phyloP scores from a whole-genome alignment of 2,113 vertebrate species.

The Camelus dromedarius region DNA sequence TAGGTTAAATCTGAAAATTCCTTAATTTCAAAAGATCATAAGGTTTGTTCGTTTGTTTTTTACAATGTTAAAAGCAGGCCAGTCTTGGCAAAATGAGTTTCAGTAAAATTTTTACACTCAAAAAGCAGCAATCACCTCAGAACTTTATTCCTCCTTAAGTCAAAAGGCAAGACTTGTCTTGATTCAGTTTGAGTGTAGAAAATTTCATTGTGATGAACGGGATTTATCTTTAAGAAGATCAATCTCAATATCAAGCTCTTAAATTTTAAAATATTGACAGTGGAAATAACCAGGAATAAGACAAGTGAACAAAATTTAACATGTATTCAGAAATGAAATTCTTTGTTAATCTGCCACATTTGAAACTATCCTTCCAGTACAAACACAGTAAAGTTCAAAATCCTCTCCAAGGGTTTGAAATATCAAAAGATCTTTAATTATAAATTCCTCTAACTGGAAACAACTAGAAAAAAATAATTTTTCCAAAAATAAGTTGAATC shows the following conservation, averaged over 20 bases:
- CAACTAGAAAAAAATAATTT: constrained; percentile 61
- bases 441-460: constrained; percentile 69
- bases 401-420: constrained; percentile 31
- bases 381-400: constrained; percentile 4
- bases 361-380: neutral
- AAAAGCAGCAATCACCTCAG: neutral
- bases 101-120: neutral
- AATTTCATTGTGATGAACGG: neutral
- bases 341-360: neutral
- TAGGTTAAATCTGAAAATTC: constrained; percentile 43
- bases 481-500: constrained; percentile 79
- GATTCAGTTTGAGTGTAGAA: neutral
- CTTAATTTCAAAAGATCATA: constrained; percentile 19
- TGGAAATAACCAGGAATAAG: constrained; percentile 16
- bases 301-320: neutral
- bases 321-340: constrained; percentile 5
- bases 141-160: neutral
- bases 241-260: neutral
- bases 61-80: neutral
- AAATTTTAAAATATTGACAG: neutral
- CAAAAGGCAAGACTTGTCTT: constrained; percentile 24
- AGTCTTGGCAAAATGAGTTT: neutral
- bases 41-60: neutral
- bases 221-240: neutral
- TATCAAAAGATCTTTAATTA: constrained; percentile 77